phyloP scores from a whole-genome alignment of 2,888 invertebrate genomes.

The Lasioglossum zephyrum region DNA sequence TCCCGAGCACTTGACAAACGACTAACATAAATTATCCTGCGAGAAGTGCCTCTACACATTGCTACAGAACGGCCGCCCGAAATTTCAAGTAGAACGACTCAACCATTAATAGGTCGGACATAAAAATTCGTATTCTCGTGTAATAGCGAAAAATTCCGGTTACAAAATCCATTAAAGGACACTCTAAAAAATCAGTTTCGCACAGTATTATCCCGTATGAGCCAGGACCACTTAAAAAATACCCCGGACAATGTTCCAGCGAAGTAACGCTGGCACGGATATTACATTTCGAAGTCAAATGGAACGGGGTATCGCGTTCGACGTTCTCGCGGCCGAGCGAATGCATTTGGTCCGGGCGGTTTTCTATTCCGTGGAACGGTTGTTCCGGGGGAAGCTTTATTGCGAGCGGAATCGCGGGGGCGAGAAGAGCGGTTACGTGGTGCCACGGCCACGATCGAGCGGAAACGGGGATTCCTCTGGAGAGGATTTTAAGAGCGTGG shows the following conservation, averaged over 20 bases:
- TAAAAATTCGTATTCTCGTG: background rate
- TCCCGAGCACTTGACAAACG: constrained; percentile 1
- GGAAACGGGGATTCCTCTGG: constrained; percentile 64
- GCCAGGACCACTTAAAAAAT: background rate
- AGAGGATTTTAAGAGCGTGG: constrained; percentile 57
- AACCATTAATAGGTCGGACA: background rate
- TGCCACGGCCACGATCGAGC: constrained; percentile 53
- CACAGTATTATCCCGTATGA: background rate
- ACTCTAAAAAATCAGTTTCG: background rate
- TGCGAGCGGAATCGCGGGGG: constrained; percentile 44
- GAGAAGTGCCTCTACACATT: background rate
- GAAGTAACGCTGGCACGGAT: background rate
- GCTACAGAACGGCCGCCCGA: background rate
- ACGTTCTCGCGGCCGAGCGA: constrained; percentile 29
- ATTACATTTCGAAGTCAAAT: constrained; percentile 59
- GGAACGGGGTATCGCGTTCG: constrained; percentile 42
- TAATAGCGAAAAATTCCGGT: background rate
- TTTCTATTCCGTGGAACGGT: constrained; percentile 54
- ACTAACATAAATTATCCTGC: background rate
- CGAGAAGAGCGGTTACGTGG: constrained; percentile 29
- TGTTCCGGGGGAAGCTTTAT: constrained; percentile 54
- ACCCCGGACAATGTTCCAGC: background rate
- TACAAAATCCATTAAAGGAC: background rate
- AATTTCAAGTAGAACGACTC: background rate
- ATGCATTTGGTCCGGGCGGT: constrained; percentile 52